These are phyloP conservation scores for Tautogolabrus adspersus DNA, from an alignment of 2,113 vertebrate genomes.

Conservation along the genomic window DNA sequence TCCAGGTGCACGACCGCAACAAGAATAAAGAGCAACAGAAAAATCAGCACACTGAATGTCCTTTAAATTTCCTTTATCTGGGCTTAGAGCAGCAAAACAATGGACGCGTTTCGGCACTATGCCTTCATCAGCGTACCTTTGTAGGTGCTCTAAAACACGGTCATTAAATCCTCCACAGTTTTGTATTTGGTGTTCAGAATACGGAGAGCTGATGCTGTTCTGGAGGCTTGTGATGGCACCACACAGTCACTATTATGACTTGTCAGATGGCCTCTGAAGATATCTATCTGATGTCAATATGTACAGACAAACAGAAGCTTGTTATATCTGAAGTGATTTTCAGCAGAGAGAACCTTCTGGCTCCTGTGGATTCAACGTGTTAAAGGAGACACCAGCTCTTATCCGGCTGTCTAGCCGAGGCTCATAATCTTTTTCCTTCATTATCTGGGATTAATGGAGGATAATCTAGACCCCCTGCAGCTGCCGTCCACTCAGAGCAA, in stretches of 20 bases:
- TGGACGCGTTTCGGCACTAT: too few species aligned
- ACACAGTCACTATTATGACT: background rate
- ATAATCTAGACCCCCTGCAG: slow-evolving; percentile 31
- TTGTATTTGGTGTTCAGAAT: too few species aligned
- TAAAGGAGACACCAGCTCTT: slow-evolving; percentile 7
- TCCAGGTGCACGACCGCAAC: too few species aligned
- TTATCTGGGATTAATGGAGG: slow-evolving; percentile 40
- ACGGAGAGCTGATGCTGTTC: too few species aligned
- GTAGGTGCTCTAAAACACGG: too few species aligned
- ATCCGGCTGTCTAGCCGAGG: background rate
- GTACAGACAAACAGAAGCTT: background rate
- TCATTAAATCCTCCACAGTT: too few species aligned
- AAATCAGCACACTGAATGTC: too few species aligned
- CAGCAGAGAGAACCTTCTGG: background rate
- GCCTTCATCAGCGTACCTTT: too few species aligned
- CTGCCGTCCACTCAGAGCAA: slow-evolving; percentile 6
- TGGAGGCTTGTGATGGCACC: too few species aligned
- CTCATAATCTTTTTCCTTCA: slow-evolving; percentile 52
- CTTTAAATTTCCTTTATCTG: too few species aligned
- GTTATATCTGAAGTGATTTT: background rate
- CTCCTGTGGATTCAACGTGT: slow-evolving; percentile 29
- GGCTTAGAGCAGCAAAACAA: too few species aligned
- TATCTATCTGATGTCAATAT: background rate
- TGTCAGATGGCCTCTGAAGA: background rate
- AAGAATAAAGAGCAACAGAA: too few species aligned